Percentiles rank a stretch among this genome's conserved stretches.
Evolutionary conservation across 2,888 invertebrate genomes (phyloP).

Genomic region (Allolobophora icterica): DNA sequence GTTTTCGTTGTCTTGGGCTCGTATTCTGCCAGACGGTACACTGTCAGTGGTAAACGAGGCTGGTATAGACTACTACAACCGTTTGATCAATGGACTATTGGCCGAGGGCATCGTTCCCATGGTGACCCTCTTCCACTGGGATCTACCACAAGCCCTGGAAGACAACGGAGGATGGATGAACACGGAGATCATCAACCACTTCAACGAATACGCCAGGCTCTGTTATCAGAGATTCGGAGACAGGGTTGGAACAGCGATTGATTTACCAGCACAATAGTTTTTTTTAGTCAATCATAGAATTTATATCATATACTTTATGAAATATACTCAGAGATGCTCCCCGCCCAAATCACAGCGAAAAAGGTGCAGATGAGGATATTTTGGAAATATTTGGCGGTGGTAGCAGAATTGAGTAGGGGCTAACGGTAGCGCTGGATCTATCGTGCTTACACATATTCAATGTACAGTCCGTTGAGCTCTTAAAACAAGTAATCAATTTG

Average conservation of each 20-base stretch:
- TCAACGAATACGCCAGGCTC: conserved; percentile 62
- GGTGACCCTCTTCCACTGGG: conserved; percentile 69
- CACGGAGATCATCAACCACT: conserved; percentile 57
- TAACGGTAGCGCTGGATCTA: too few species aligned
- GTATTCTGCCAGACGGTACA: conserved; percentile 75
- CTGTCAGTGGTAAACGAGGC: conserved; percentile 70
- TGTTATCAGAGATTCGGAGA: conserved; percentile 63
- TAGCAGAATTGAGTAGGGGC: neutral
- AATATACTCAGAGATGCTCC: neutral
- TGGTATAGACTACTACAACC: conserved; percentile 79
- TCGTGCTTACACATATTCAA: neutral
- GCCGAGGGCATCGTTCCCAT: conserved; percentile 71
- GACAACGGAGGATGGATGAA: conserved; percentile 65
- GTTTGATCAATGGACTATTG: conserved; percentile 76
- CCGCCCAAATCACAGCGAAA: neutral
- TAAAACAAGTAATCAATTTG: neutral
- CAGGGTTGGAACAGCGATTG: conserved; percentile 51
- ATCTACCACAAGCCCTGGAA: conserved; percentile 64
- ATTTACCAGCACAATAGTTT: neutral
- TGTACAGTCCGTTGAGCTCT: neutral
- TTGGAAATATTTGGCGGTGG: neutral
- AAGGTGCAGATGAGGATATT: neutral
- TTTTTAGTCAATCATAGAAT: neutral
- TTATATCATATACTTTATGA: too few species aligned
- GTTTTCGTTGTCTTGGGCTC: conserved; percentile 74